Evolutionary conservation across 2,888 invertebrate species (phyloP).

Genomic region (Apotomis betuletana): DNA sequence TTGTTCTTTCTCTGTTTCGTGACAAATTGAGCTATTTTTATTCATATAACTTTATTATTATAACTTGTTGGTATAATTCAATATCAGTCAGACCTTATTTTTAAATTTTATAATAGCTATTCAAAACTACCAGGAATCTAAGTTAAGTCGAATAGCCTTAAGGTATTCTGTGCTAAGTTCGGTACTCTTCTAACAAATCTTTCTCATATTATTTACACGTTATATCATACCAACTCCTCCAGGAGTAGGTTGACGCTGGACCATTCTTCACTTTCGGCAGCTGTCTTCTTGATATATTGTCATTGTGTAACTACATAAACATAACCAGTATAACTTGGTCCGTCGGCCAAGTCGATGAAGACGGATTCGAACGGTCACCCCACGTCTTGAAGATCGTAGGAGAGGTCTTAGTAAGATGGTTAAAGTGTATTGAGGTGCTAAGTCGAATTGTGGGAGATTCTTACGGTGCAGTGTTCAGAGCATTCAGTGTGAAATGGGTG

Average conservation of each 20-base stretch:
- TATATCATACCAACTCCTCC: constrained; percentile 50
- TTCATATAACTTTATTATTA: too few relatives aligned
- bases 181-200: background rate
- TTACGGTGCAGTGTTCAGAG: constrained; percentile 48
- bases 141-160: too few relatives aligned
- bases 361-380: constrained; percentile 16
- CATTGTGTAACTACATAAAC: constrained; percentile 57
- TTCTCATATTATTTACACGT: constrained; percentile 3
- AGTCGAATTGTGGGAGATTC: constrained; percentile 48
- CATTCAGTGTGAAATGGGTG: constrained; percentile 38
- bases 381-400: constrained; percentile 21
- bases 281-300: constrained; percentile 64
- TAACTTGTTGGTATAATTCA: too few relatives aligned
- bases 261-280: constrained; percentile 65
- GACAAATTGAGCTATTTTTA: too few relatives aligned
- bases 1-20: too few relatives aligned
- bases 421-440: constrained; percentile 43
- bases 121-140: too few relatives aligned
- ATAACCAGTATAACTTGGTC: constrained; percentile 46
- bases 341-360: constrained; percentile 28
- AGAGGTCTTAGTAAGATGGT: constrained; percentile 44
- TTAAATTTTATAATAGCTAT: too few relatives aligned
- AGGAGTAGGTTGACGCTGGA: constrained; percentile 52
- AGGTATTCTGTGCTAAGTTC: background rate
- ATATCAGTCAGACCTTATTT: too few relatives aligned